Base-by-base conservation (phyloP, 2,113 vertebrate genomes). In the Carassius gibelio region DNA sequence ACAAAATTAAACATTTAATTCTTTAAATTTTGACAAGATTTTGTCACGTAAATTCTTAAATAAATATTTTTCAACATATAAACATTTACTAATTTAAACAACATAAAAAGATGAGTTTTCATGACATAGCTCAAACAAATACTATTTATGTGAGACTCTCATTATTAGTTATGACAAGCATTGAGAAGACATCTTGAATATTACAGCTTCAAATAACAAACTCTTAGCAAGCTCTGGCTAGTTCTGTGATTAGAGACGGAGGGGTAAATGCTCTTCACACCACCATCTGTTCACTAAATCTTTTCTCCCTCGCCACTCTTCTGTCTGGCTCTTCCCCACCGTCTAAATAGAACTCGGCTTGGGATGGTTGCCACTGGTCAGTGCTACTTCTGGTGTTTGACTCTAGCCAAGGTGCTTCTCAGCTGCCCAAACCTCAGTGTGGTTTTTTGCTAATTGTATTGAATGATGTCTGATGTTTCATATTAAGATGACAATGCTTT, bases 251-350 rank as follows among this genome's bases (percentile, higher is more conserved):
- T 68, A 78, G 36, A 83, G 26, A 77, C 72, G 78, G 19, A 52
- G 75, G 23, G 52, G 50, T 68, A 64, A 88, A 85, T 26, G 50
- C 75, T 83, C 80, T 79, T 85, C 79, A 85, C 87, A 55, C 52
- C 66, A 61, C 87, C 84, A 88, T 85, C 87, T 88, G 87, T 69
- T 61, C 38, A n/a, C 34, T 45, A 78, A 85, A 85, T 85, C 38
- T 69, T 17, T 62, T 45, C 45, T 79, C 66, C 50, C 55, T 34
- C 19, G 9, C 61, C 30, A 36, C 74, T 36, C 9, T 74, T 75
- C 57, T 78, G 62, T n/a, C 83, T 78, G 75, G 75, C 36, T 68
- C 13, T 74, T 83, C 75, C 80, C 26, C 23, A 11, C 19, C 9
- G 8, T 66, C 61, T 78, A 55, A 87, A 26, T 21, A 45, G 72